These are phyloP conservation scores for Colaptes auratus DNA, from an alignment of 2,113 vertebrate genomes.

Conservation along the genomic window DNA sequence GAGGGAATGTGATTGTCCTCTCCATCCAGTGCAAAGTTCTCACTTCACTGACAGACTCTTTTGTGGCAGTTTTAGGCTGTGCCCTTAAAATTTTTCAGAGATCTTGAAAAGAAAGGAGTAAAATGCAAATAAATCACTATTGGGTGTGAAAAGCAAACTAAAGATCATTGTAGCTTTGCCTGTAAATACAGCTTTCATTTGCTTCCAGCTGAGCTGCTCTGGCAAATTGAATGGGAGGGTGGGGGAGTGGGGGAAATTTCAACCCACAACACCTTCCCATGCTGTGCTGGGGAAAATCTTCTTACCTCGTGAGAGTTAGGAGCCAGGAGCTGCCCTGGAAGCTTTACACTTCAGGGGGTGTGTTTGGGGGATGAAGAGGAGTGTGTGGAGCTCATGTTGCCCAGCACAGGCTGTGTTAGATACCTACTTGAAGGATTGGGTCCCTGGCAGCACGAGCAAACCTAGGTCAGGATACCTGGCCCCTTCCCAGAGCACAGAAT, in stretches of 20 bases:
- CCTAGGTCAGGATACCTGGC: no score
- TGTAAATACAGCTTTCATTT: no score
- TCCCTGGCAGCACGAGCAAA: background rate
- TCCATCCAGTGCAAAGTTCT: background rate
- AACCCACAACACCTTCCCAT: background rate
- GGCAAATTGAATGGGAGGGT: no score
- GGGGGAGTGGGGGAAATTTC: no score
- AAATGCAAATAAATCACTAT: no score
- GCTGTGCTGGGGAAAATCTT: background rate
- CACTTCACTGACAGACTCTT: background rate
- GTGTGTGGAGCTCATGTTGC: background rate
- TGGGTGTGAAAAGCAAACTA: no score
- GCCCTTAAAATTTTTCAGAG: no score
- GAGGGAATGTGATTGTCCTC: background rate
- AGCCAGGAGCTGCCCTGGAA: background rate
- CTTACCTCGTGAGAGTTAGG: background rate
- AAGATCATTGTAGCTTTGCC: no score
- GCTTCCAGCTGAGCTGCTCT: no score
- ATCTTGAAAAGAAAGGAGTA: no score
- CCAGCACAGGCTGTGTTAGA: background rate
- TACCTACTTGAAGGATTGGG: background rate
- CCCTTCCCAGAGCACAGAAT: no score
- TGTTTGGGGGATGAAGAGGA: background rate
- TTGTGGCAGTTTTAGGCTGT: no score
- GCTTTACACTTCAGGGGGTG: background rate